Conservation (phyloP, 2,113 vertebrate species). For the Seriola quinqueradiata region DNA sequence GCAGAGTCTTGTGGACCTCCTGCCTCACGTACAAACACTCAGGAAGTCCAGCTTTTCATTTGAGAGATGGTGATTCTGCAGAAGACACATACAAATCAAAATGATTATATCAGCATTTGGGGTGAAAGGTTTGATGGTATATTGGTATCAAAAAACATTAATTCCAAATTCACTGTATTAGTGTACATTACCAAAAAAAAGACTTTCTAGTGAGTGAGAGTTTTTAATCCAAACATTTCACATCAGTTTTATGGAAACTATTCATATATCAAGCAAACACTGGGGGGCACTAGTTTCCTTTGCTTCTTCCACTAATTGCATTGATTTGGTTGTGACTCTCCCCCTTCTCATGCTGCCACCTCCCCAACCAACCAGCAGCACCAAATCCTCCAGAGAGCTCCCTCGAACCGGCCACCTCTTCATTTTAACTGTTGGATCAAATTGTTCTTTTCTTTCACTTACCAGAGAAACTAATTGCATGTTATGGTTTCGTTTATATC, state of each 20-base stretch:
- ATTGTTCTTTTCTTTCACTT: constrained; percentile 43
- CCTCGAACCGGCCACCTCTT: constrained; percentile 44
- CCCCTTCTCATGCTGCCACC: constrained; percentile 26
- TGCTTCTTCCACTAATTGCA: constrained; percentile 68
- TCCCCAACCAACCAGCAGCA: constrained; percentile 50
- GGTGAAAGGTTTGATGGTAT: not conserved
- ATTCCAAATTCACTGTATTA: constrained; percentile 9
- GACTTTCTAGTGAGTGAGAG: not conserved
- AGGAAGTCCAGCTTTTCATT: not conserved
- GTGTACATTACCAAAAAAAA: not conserved
- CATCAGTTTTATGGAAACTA: constrained; percentile 10
- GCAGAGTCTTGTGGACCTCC: not conserved
- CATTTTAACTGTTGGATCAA: constrained; percentile 59
- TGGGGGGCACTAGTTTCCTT: constrained; percentile 78
- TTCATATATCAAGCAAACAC: constrained; percentile 61
- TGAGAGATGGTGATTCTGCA: not conserved
- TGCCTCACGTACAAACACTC: constrained; percentile 9
- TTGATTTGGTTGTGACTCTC: constrained; percentile 64
- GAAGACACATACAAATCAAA: constrained; percentile 1
- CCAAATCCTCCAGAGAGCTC: constrained; percentile 64
- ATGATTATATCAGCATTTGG: constrained; percentile 29
- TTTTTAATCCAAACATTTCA: constrained; percentile 8
- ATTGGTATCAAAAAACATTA: constrained; percentile 4
- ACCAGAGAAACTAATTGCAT: constrained; percentile 8
- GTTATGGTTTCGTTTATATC: constrained; percentile 42